phyloP scores from a whole-genome alignment of 1,140 invertebrate genomes.

The Acromyrmex heyeri region DNA sequence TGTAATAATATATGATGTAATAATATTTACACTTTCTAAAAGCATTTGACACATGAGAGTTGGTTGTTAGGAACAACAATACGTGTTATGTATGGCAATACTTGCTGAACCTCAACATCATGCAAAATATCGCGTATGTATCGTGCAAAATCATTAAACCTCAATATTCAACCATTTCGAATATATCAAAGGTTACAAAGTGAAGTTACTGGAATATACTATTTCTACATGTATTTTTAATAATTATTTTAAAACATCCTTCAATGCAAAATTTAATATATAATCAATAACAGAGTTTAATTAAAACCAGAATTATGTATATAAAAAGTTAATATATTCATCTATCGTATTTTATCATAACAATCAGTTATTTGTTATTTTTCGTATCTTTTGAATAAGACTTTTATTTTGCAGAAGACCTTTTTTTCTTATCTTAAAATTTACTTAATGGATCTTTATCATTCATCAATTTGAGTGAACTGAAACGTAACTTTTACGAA shows the following conservation, averaged over 20 bases:
- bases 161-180: neutral
- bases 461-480: neutral
- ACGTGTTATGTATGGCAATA: neutral
- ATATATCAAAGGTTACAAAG: neutral
- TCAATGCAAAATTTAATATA: neutral
- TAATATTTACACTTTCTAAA: constrained; percentile 10
- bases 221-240: neutral
- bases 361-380: neutral
- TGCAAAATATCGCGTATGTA: neutral
- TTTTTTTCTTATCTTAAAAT: neutral
- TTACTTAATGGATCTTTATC: neutral
- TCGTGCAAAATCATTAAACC: constrained; percentile 4
- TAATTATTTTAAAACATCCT: neutral
- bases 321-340: neutral
- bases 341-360: neutral
- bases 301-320: neutral
- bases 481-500: neutral
- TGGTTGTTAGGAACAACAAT: constrained; percentile 11
- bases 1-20: neutral
- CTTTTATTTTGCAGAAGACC: neutral
- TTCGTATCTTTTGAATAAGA: neutral
- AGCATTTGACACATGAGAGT: constrained; percentile 4
- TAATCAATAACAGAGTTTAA: neutral
- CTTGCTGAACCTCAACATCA: neutral
- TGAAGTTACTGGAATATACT: constrained; percentile 1